phyloP scores from a whole-genome alignment of 37 sponge, comb jelly and placozoan species.

The Halisarca cf. caerulea region DNA sequence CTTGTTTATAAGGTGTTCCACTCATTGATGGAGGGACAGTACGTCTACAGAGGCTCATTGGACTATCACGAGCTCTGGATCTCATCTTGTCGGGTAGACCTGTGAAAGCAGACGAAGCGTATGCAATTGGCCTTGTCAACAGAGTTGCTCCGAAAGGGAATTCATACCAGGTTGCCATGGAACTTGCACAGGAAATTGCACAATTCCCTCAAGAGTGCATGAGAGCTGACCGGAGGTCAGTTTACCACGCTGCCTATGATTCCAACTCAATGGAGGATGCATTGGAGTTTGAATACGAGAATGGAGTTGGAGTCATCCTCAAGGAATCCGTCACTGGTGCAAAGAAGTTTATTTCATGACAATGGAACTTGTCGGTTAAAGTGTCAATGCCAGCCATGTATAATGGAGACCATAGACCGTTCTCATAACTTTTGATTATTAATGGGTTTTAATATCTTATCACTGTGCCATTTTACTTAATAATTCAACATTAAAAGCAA shows the following conservation, averaged over 20 bases:
- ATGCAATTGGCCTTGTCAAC: conserved; percentile 58
- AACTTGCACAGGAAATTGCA: conserved; percentile 51
- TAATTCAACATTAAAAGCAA: no score
- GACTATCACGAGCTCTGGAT: conserved; percentile 72
- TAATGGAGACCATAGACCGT: no score
- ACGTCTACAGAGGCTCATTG: conserved; percentile 67
- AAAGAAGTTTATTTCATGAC: conserved; percentile 19
- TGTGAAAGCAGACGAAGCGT: conserved; percentile 61
- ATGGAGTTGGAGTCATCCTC: conserved; percentile 5
- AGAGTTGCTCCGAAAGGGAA: conserved; percentile 52
- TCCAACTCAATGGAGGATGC: conserved; percentile 4
- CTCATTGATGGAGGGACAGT: conserved; percentile 79
- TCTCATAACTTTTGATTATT: no score
- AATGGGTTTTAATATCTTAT: no score
- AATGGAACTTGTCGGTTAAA: no score
- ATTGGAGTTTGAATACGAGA: conserved; percentile 26
- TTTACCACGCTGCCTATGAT: conserved; percentile 14
- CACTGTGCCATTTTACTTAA: no score
- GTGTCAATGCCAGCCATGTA: no score
- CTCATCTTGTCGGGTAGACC: conserved; percentile 73
- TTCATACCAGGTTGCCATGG: conserved; percentile 45
- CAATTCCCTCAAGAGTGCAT: conserved; percentile 64
- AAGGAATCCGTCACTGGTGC: conserved; percentile 21
- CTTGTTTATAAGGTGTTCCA: conserved; percentile 58
- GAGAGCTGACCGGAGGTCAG: conserved; percentile 51